Evolutionary conservation across 2,888 invertebrate genomes (phyloP).

Genomic region (Reticulitermes lucifugus): DNA sequence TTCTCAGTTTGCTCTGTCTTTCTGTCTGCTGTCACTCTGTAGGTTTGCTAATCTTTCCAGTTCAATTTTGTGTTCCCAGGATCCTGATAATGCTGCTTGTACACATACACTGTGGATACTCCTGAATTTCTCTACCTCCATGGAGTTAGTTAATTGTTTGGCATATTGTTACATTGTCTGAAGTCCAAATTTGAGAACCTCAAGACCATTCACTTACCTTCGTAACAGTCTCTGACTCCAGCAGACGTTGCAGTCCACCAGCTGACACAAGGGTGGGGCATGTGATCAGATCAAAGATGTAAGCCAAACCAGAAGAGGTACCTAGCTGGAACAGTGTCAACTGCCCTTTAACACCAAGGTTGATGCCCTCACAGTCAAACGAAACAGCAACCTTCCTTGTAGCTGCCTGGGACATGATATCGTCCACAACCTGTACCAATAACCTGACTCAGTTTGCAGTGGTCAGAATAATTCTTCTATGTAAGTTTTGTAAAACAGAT

Average conservation of each 20-base stretch:
- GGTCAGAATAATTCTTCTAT: no score
- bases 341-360: conserved; percentile 89
- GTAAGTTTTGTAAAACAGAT: no score
- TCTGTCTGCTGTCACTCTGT: no score
- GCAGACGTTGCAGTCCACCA: conserved; percentile 81
- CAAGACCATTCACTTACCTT: conserved; percentile 69
- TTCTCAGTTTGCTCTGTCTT: no score
- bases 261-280: conserved; percentile 83
- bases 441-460: not conserved
- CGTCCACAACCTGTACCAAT: conserved; percentile 67
- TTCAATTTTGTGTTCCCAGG: no score
- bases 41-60: no score
- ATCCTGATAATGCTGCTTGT: no score
- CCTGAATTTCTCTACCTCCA: no score
- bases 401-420: conserved; percentile 57
- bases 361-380: conserved; percentile 94
- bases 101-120: no score
- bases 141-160: no score
- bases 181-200: no score
- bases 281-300: conserved; percentile 88
- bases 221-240: conserved; percentile 84
- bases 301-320: conserved; percentile 84
- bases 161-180: no score
- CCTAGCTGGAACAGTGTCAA: conserved; percentile 89
- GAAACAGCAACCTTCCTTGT: conserved; percentile 74